Percentiles rank a stretch among this genome's conserved stretches.
These are phyloP conservation scores for Laspeyria flexula DNA, from an alignment of 2,888 invertebrate species.

Conservation along the genomic window DNA sequence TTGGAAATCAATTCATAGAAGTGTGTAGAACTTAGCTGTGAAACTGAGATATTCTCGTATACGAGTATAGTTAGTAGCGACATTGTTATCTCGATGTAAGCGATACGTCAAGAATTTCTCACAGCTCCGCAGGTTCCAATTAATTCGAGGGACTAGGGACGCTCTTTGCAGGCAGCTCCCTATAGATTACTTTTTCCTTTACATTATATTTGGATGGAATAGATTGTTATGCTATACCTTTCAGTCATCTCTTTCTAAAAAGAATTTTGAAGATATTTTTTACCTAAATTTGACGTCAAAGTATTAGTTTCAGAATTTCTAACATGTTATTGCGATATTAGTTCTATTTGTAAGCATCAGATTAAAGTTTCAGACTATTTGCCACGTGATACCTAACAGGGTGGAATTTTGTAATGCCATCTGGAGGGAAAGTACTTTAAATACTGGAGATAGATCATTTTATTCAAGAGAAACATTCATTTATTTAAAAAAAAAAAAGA, in stretches of 20 bases:
- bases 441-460: no score
- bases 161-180: not conserved
- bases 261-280: no score
- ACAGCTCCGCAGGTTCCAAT: constrained; percentile 9
- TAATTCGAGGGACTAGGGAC: constrained; percentile 4
- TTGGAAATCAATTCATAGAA: constrained; percentile 1
- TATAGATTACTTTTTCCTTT: constrained; percentile 1
- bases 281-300: no score
- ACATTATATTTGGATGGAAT: not conserved
- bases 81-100: constrained; percentile 26
- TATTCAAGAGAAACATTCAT: no score
- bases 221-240: not conserved
- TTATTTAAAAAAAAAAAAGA: no score
- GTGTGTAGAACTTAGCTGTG: not conserved
- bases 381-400: no score
- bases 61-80: constrained; percentile 1
- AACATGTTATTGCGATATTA: no score
- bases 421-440: no score
- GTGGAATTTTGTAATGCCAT: no score
- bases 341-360: no score
- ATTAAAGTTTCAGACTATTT: no score
- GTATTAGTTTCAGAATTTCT: no score
- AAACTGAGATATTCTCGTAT: constrained; percentile 2
- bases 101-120: constrained; percentile 44
- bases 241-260: not conserved